Evolutionary conservation across 37 sponge, comb jelly and placozoan genomes (phyloP).

Genomic region (Cladorhizidae sp.): DNA sequence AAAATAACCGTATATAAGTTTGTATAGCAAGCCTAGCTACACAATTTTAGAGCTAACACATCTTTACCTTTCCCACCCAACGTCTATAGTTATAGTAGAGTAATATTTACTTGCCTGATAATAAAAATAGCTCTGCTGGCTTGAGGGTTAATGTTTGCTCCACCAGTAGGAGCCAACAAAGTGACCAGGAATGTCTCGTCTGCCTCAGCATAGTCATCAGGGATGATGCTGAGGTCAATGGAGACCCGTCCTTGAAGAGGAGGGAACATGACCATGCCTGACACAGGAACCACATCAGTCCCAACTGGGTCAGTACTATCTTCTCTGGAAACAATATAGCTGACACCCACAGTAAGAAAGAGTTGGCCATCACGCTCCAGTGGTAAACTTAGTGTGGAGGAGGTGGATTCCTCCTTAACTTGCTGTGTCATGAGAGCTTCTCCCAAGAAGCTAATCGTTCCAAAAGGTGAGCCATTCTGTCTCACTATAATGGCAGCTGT

Average conservation of each 20-base stretch:
- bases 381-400: constrained; percentile 29
- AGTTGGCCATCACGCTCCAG: constrained; percentile 35
- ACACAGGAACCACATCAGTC: constrained; percentile 34
- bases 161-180: constrained; percentile 47
- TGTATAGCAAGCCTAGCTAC: too few species aligned
- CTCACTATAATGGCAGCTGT: constrained; percentile 31
- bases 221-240: constrained; percentile 47
- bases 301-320: background rate
- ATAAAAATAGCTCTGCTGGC: constrained; percentile 42
- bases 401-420: constrained; percentile 13
- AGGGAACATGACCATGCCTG: constrained; percentile 37
- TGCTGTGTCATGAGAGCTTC: constrained; percentile 39
- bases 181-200: constrained; percentile 70
- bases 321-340: constrained; percentile 13
- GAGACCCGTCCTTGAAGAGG: constrained; percentile 4
- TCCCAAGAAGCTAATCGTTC: constrained; percentile 73
- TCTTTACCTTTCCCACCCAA: too few species aligned
- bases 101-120: constrained; percentile 38
- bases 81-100: too few species aligned
- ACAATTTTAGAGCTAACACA: too few species aligned
- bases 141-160: constrained; percentile 46
- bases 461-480: constrained; percentile 77
- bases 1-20: too few species aligned
- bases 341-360: constrained; percentile 14
- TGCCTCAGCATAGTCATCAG: constrained; percentile 72